Evolutionary conservation across 30 jellyfish, hydroid and myxozoan species (phyloP).

Genomic region (Hydractinia echinata): DNA sequence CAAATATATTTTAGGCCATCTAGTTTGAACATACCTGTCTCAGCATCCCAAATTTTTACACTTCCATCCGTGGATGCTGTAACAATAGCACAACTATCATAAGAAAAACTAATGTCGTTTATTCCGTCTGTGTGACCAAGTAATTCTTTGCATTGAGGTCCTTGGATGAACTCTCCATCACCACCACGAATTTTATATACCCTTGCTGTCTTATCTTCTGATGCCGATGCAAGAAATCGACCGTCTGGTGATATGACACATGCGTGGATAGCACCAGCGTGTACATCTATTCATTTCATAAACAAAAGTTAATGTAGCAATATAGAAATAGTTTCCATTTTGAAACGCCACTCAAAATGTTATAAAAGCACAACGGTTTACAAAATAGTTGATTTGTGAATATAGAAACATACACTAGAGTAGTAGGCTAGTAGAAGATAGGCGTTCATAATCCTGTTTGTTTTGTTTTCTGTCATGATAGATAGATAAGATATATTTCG

Average conservation of each 20-base stretch:
- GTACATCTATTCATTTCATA: slow-evolving; percentile 39
- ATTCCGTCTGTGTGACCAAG: slow-evolving; percentile 68
- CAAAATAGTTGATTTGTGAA: background rate
- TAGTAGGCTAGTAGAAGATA: too few relatives aligned
- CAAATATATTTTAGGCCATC: background rate
- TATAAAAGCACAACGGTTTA: too few relatives aligned
- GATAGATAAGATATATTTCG: too few relatives aligned
- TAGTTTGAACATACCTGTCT: slow-evolving; percentile 39
- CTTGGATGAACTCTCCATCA: slow-evolving; percentile 69
- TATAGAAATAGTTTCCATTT: background rate
- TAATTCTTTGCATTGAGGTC: slow-evolving; percentile 58
- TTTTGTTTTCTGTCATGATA: too few relatives aligned
- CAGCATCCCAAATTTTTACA: slow-evolving; percentile 60
- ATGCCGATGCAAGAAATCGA: slow-evolving; percentile 50
- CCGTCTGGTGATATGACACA: slow-evolving; percentile 67
- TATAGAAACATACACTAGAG: background rate
- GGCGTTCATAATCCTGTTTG: too few relatives aligned
- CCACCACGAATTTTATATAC: slow-evolving; percentile 55
- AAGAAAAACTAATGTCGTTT: slow-evolving; percentile 51
- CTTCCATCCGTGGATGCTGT: slow-evolving; percentile 74
- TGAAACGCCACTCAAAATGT: background rate
- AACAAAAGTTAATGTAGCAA: background rate
- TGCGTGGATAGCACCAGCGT: slow-evolving; percentile 53
- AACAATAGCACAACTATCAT: slow-evolving; percentile 44
- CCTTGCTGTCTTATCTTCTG: slow-evolving; percentile 65